Percentiles rank a stretch among this genome's conserved stretches.
Evolutionary conservation across 2,113 vertebrate species (phyloP).

Genomic region (Turdus rufiventris): DNA sequence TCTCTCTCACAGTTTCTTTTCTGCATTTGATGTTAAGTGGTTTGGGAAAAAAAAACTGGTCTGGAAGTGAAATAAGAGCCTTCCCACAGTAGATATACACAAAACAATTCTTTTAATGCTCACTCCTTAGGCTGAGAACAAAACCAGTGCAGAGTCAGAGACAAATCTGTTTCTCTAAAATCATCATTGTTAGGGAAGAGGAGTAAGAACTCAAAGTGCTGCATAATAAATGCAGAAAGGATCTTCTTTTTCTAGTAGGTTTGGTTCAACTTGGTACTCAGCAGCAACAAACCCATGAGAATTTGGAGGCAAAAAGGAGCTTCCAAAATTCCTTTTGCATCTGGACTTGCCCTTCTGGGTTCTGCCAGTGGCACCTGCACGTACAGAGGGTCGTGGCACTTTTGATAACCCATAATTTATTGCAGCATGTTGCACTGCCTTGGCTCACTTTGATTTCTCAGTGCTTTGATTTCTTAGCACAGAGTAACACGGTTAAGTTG

Average conservation of each 20-base stretch:
- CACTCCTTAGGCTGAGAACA: not conserved
- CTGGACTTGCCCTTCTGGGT: not conserved
- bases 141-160: not conserved
- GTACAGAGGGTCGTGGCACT: not conserved
- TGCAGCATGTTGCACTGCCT: not conserved
- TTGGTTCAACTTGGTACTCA: not conserved
- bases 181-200: not conserved
- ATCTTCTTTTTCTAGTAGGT: not conserved
- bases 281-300: not conserved
- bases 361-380: not conserved
- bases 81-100: not conserved
- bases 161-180: not conserved
- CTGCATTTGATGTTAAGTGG: constrained; percentile 7
- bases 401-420: not conserved
- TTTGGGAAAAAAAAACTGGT: not conserved
- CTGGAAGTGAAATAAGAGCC: not conserved
- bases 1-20: constrained; percentile 36
- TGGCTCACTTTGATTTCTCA: not conserved
- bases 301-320: not conserved
- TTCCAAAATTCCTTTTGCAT: not conserved
- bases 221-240: not conserved
- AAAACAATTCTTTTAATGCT: not conserved
- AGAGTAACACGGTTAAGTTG: not conserved
- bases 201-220: not conserved
- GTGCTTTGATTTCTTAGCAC: not conserved